These are phyloP conservation scores for Pachyrhynchus sulphureomaculatus DNA, from an alignment of 1,140 invertebrate genomes.

Conservation along the genomic window DNA sequence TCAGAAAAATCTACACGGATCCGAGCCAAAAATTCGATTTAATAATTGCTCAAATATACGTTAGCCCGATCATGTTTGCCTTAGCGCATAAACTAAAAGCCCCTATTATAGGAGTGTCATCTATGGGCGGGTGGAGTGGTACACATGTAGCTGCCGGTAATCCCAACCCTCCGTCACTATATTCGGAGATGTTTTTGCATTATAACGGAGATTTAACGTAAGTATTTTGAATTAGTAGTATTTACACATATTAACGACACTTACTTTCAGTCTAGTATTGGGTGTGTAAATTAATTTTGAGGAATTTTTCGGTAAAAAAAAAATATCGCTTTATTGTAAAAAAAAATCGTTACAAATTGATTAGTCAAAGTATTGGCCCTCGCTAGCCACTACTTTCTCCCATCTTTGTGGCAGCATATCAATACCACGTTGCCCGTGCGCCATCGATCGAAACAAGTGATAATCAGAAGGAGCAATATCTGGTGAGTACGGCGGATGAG, in stretches of 20 bases:
- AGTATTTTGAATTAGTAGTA: neutral
- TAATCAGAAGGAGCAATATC: no score
- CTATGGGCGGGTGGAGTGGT: slow-evolving; percentile 35
- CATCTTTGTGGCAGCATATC: no score
- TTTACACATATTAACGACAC: neutral
- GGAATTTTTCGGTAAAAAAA: no score
- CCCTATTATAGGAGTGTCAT: slow-evolving; percentile 35
- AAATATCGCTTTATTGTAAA: no score
- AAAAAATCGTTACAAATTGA: no score
- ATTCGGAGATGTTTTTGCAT: slow-evolving; percentile 34
- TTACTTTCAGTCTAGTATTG: no score
- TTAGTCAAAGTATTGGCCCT: no score
- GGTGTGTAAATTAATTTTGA: no score
- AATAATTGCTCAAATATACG: slow-evolving; percentile 33
- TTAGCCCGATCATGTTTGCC: slow-evolving; percentile 33
- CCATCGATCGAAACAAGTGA: no score
- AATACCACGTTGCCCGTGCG: no score
- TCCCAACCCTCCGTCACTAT: slow-evolving; percentile 29
- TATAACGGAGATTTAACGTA: slow-evolving; percentile 31
- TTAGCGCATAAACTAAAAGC: slow-evolving; percentile 29
- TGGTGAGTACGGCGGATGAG: no score
- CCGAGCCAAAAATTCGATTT: slow-evolving; percentile 30
- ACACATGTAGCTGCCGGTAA: slow-evolving; percentile 32
- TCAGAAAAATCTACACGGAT: slow-evolving; percentile 28
- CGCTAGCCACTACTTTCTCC: no score